Percentiles rank a stretch among this genome's conserved stretches.
These are phyloP conservation scores for Apotomis betuletana DNA, from an alignment of 2,888 invertebrate genomes.

Conservation along the genomic window DNA sequence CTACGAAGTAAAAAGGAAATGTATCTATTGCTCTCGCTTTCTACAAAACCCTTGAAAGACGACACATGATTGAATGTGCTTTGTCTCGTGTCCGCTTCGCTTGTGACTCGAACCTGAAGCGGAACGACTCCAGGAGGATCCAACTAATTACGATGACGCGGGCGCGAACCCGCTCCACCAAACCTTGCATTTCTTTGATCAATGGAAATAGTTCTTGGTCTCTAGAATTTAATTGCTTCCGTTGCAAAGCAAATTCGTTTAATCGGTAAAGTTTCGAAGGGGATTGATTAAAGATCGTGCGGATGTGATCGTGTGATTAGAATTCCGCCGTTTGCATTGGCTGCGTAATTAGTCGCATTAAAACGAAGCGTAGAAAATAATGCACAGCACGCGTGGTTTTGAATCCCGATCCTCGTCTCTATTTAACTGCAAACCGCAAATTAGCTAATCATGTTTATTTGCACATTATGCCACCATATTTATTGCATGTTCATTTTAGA, in stretches of 20 bases:
- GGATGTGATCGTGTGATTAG: background rate
- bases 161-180: constrained; percentile 28
- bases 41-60: too few species aligned
- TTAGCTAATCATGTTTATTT: too few species aligned
- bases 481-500: too few species aligned
- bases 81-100: background rate
- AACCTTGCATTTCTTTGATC: constrained; percentile 40
- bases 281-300: constrained; percentile 9
- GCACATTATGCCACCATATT: too few species aligned
- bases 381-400: too few species aligned
- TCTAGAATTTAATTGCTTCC: constrained; percentile 35
- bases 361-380: too few species aligned
- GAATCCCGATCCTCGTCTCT: too few species aligned
- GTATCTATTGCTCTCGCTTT: too few species aligned
- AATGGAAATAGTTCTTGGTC: constrained; percentile 38
- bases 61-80: too few species aligned
- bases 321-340: background rate
- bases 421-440: too few species aligned
- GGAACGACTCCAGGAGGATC: constrained; percentile 21
- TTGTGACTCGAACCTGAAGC: background rate
- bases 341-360: too few species aligned
- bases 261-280: constrained; percentile 24
- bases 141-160: constrained; percentile 35
- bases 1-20: too few species aligned
- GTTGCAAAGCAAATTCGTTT: constrained; percentile 18